phyloP scores from a whole-genome alignment of 2,797 vertebrate species.

The Sternarchorhynchus goeldii region DNA sequence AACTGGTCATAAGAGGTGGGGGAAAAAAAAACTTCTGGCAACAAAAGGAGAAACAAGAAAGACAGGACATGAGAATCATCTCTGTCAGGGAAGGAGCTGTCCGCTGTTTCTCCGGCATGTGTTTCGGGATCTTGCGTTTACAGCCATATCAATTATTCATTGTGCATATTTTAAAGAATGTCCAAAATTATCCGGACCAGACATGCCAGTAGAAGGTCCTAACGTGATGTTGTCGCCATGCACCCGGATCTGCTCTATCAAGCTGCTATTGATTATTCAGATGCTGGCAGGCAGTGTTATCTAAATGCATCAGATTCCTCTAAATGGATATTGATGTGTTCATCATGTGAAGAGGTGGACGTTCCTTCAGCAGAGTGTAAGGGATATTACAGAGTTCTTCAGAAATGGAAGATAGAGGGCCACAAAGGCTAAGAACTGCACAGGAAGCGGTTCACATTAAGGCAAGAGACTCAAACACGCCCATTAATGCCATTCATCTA shows the following conservation, averaged over 20 bases:
- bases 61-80: too few relatives aligned
- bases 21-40: not conserved
- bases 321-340: slow-evolving; percentile 43
- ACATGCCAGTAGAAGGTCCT: slow-evolving; percentile 28
- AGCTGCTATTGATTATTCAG: slow-evolving; percentile 43
- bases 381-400: not conserved
- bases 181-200: slow-evolving; percentile 34
- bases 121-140: slow-evolving; percentile 44
- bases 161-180: slow-evolving; percentile 44
- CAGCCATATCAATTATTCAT: slow-evolving; percentile 42
- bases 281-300: slow-evolving; percentile 32
- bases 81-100: not conserved
- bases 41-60: not conserved
- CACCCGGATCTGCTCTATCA: slow-evolving; percentile 15
- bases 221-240: slow-evolving; percentile 19
- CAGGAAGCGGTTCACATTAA: not conserved
- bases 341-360: slow-evolving; percentile 14
- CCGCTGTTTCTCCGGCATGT: slow-evolving; percentile 28
- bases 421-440: not conserved
- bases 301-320: slow-evolving; percentile 32
- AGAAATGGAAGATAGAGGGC: not conserved
- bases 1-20: not conserved
- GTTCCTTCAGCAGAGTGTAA: too few relatives aligned
- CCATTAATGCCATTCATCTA: too few relatives aligned
- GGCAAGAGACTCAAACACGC: too few relatives aligned